Percentiles rank a stretch among this genome's conserved stretches.
Evolutionary conservation across 2,888 invertebrate species (phyloP).

Genomic region (Nomada fucata): DNA sequence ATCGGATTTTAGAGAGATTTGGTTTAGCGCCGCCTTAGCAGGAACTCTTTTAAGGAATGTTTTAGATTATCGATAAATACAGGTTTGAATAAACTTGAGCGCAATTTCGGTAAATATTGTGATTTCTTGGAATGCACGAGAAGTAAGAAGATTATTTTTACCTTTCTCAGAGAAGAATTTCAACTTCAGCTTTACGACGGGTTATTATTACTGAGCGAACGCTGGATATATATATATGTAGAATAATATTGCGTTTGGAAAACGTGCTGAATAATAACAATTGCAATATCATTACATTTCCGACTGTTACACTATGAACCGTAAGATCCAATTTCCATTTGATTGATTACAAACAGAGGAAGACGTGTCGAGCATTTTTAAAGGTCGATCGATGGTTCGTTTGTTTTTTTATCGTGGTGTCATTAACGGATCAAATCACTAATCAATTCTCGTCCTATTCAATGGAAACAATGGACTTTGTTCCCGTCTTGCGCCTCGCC

Average conservation of each 20-base stretch:
- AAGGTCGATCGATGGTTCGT: slow-evolving; percentile 6
- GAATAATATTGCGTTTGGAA: no score
- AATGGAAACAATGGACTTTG: slow-evolving; percentile 66
- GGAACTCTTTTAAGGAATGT: slow-evolving; percentile 16
- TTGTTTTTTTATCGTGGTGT: slow-evolving; percentile 32
- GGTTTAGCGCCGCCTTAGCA: background rate
- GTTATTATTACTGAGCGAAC: no score
- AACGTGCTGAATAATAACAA: background rate
- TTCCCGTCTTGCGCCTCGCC: slow-evolving; percentile 35
- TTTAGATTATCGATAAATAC: slow-evolving; percentile 5
- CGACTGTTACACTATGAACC: background rate
- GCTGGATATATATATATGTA: no score
- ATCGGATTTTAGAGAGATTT: slow-evolving; percentile 11
- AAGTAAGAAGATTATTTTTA: no score
- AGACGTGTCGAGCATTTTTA: slow-evolving; percentile 46
- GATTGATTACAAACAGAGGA: slow-evolving; percentile 22
- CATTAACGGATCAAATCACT: slow-evolving; percentile 68
- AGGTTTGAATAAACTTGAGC: background rate
- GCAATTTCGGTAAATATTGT: background rate
- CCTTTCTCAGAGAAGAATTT: no score
- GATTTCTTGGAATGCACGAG: no score
- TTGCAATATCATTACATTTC: background rate
- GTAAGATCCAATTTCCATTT: slow-evolving; percentile 26
- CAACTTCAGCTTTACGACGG: no score
- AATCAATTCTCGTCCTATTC: slow-evolving; percentile 64